These are phyloP conservation scores for Stylophora pistillata DNA, from an alignment of 64 coral and sea anemone genomes.

Conservation along the genomic window DNA sequence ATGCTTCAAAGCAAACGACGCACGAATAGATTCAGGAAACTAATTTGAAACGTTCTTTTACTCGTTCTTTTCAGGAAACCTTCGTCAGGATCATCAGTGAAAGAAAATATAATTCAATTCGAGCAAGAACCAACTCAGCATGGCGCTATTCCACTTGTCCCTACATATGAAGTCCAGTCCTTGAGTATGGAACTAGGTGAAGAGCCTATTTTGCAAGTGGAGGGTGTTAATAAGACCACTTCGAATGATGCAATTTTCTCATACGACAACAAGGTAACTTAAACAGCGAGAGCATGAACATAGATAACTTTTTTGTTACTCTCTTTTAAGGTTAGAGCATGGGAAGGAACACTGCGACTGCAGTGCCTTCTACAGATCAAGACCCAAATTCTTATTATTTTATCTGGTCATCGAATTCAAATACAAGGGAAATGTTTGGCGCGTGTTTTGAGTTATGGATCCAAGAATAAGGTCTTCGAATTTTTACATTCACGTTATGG, in stretches of 20 bases:
- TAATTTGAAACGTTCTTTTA: not conserved
- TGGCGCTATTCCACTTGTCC: not conserved
- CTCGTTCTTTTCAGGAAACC: not conserved
- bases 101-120: not conserved
- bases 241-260: conserved; percentile 14
- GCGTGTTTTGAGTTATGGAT: no score
- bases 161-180: not conserved
- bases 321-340: not conserved
- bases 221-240: not conserved
- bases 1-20: no score
- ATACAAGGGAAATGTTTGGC: no score
- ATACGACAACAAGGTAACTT: not conserved
- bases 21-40: not conserved
- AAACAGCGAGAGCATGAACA: no score
- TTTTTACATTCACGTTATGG: no score
- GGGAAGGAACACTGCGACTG: no score
- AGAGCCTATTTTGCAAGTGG: not conserved
- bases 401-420: no score
- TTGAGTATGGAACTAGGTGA: not conserved
- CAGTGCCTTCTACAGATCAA: no score
- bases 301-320: not conserved
- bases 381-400: no score
- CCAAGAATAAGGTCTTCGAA: no score
- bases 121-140: not conserved
- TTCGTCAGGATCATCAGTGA: not conserved